Base-by-base conservation (phyloP, 2,797 vertebrate genomes). In the Avahi laniger region DNA sequence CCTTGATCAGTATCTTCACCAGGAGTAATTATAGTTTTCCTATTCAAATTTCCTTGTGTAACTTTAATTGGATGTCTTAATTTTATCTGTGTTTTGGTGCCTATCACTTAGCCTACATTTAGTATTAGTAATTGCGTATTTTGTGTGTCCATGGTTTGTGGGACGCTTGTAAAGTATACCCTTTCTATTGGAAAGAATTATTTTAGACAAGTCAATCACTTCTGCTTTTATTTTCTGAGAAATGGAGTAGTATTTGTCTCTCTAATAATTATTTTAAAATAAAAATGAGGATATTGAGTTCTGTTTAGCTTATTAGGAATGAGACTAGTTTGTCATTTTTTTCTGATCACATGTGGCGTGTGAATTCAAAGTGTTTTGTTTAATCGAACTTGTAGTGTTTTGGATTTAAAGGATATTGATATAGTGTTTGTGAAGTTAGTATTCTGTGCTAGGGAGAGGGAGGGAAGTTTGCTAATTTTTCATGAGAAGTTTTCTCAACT, bases 41-140 rank as follows among this genome's bases (percentile, higher is more conserved):
- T 94, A 48, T 96, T 95, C 80, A 93, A 43, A 97, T 97, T 84
- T 97, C 59, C 83, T 89, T 59, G 63, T 89, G 83, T 94, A 79
- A 61, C 89, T 94, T 93, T 91, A 96, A 84, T 83, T 81, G 97
- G 65, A 70, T 87, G 70, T 75, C 85, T 89, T 94, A 61, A 87
- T 93, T 96, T 97, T 76, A 57, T 87, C 33, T 72, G 48, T 89
- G 11, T 92, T 81, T 91, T 78, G 15, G 73, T 91, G 50, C 73
- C 43, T 30, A 4, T 63, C 70, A 13, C 50, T 80, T 85, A 48
- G 13, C n/a, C 54, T 59, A 9, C 57, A 10, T 33, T 48, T 70
- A 93, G 30, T 82, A n/a, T 93, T 28, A 84, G 50, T 67, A 70
- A 35, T 33, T 48, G 50, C 59, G 33, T 50, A 15, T 72, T 86